Evolutionary conservation across 1,140 invertebrate genomes (phyloP).

Genomic region (Micrasema minimum): DNA sequence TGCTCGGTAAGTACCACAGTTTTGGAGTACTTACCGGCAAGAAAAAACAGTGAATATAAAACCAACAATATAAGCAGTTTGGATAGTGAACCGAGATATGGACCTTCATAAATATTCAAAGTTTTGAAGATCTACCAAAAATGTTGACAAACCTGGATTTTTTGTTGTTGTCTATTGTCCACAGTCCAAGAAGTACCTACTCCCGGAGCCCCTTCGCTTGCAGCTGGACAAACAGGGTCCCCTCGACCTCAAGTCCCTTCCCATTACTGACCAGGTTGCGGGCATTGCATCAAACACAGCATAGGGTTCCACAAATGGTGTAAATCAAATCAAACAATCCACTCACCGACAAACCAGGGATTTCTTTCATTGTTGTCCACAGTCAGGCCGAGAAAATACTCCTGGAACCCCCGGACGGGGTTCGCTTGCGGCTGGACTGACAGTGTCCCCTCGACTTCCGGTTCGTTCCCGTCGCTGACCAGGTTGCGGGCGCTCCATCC

Average conservation of each 20-base stretch:
- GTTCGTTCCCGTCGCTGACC: slow-evolving; percentile 87
- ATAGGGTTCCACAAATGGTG: too few relatives aligned
- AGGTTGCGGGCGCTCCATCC: slow-evolving; percentile 90
- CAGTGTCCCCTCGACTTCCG: slow-evolving; percentile 89
- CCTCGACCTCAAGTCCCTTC: slow-evolving; percentile 89
- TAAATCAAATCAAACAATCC: too few relatives aligned
- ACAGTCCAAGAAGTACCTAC: slow-evolving; percentile 88
- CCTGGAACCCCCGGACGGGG: slow-evolving; percentile 85
- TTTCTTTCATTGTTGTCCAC: slow-evolving; percentile 89
- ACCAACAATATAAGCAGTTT: too few relatives aligned
- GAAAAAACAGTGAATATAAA: too few relatives aligned
- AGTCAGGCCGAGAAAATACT: slow-evolving; percentile 87
- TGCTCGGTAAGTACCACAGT: too few relatives aligned
- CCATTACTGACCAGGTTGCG: slow-evolving; percentile 84
- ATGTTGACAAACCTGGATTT: slow-evolving; percentile 96
- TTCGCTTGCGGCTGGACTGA: slow-evolving; percentile 92
- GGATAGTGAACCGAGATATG: too few relatives aligned
- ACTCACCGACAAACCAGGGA: slow-evolving; percentile 93
- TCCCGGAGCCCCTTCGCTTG: slow-evolving; percentile 91
- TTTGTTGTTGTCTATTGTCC: slow-evolving; percentile 84
- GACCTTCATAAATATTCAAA: too few relatives aligned
- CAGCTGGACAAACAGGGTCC: slow-evolving; percentile 92
- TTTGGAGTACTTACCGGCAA: too few relatives aligned
- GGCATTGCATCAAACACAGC: slow-evolving; percentile 93
- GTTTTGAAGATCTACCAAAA: too few relatives aligned